phyloP scores from a whole-genome alignment of 2,113 vertebrate species.

The Scytalopus superciliaris region DNA sequence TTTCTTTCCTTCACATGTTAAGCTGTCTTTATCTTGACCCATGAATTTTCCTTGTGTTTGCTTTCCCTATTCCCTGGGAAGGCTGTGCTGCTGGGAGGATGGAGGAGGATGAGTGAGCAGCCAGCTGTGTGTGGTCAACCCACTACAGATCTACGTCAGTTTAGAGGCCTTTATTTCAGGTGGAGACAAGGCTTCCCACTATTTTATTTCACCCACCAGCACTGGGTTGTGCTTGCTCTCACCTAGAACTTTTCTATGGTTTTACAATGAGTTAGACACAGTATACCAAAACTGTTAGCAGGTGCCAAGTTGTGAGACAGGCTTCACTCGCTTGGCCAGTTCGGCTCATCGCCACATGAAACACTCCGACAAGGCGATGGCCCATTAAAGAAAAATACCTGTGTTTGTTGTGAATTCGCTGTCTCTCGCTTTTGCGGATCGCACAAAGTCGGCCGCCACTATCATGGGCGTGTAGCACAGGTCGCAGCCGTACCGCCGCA shows the following conservation, averaged over 20 bases:
- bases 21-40: not conserved
- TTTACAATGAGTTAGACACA: not conserved
- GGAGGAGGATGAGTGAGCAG: not conserved
- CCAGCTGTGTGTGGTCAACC: not conserved
- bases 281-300: not conserved
- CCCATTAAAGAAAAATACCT: slow-evolving; percentile 70
- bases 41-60: not conserved
- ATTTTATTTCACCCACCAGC: not conserved
- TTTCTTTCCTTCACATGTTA: not conserved
- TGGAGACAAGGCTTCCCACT: not conserved
- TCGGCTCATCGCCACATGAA: not conserved
- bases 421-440: slow-evolving; percentile 93
- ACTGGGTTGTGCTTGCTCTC: not conserved
- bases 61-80: not conserved
- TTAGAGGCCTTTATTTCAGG: not conserved
- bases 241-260: not conserved
- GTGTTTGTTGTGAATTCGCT: slow-evolving; percentile 95
- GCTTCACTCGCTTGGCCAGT: not conserved
- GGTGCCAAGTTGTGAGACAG: not conserved
- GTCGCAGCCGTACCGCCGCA: slow-evolving; percentile 92
- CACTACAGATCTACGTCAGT: not conserved
- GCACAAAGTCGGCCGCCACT: slow-evolving; percentile 91
- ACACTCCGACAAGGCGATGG: not conserved
- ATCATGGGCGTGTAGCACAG: slow-evolving; percentile 98
- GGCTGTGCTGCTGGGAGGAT: not conserved